Conservation (phyloP, 1,140 invertebrate genomes). For the Brachionus rubens region DNA sequence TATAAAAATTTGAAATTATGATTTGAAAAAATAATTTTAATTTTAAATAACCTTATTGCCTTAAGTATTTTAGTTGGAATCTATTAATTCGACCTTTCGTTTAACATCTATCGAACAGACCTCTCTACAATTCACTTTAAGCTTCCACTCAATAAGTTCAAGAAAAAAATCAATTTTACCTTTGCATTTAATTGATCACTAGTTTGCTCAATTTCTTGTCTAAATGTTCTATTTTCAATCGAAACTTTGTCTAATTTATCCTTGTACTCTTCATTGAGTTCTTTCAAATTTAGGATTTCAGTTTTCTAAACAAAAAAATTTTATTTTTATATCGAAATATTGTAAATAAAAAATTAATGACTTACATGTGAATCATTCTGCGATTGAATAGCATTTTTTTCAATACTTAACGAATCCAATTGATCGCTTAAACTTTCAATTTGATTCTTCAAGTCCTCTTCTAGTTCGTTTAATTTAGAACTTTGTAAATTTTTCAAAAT, state of each 20-base stretch:
- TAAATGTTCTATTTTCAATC: constrained; percentile 1
- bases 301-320: background rate
- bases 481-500: background rate
- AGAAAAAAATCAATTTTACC: background rate
- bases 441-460: background rate
- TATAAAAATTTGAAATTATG: too few relatives aligned
- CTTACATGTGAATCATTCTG: constrained; percentile 8
- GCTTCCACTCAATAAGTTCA: too few relatives aligned
- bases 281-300: background rate
- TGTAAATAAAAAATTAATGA: background rate
- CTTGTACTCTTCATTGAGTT: background rate
- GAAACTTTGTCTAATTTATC: background rate
- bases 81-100: too few relatives aligned
- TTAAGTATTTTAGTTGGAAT: too few relatives aligned
- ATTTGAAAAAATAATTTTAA: too few relatives aligned
- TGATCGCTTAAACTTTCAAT: background rate
- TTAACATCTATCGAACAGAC: too few relatives aligned
- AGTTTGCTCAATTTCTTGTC: background rate
- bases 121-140: too few relatives aligned
- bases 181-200: background rate
- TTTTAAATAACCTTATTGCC: too few relatives aligned
- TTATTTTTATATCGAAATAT: background rate
- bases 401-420: background rate
- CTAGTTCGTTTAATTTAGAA: background rate
- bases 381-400: background rate